These are phyloP conservation scores for Caretta caretta DNA, from an alignment of 2,113 vertebrate species.

Conservation along the genomic window DNA sequence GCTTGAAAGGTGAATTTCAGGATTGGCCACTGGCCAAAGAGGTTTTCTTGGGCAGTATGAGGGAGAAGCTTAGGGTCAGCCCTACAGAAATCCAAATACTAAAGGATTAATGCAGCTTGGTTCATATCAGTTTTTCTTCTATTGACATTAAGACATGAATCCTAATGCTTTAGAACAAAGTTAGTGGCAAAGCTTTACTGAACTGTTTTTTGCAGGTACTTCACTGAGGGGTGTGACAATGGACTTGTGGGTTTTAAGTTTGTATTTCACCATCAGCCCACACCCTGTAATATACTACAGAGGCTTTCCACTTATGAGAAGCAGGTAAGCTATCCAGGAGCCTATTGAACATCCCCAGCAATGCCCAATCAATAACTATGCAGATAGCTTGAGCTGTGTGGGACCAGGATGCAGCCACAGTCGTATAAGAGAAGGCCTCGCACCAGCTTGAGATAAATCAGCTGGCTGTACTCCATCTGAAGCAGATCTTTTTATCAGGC, in stretches of 20 bases:
- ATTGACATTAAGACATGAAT: too few species aligned
- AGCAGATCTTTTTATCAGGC: not conserved
- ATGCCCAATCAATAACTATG: not conserved
- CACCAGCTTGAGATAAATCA: not conserved
- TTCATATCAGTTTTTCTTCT: not conserved
- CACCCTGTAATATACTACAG: rapidly evolving
- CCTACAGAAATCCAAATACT: not conserved
- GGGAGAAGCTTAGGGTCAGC: not conserved
- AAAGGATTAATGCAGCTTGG: not conserved
- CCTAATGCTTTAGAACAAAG: not conserved
- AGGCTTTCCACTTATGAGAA: not conserved
- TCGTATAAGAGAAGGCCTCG: not conserved
- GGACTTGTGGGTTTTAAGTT: not conserved
- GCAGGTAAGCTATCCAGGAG: not conserved
- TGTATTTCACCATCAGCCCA: not conserved
- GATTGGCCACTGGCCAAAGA: not conserved
- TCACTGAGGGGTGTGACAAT: not conserved
- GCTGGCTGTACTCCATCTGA: not conserved
- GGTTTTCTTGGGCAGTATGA: not conserved
- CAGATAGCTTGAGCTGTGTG: not conserved
- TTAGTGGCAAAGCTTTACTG: not conserved
- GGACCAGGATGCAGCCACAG: not conserved
- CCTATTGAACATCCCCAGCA: not conserved
- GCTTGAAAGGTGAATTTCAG: too few species aligned
- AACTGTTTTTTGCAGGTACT: not conserved